phyloP scores from a whole-genome alignment of 2,797 vertebrate genomes.

The Gymnocypris eckloni region DNA sequence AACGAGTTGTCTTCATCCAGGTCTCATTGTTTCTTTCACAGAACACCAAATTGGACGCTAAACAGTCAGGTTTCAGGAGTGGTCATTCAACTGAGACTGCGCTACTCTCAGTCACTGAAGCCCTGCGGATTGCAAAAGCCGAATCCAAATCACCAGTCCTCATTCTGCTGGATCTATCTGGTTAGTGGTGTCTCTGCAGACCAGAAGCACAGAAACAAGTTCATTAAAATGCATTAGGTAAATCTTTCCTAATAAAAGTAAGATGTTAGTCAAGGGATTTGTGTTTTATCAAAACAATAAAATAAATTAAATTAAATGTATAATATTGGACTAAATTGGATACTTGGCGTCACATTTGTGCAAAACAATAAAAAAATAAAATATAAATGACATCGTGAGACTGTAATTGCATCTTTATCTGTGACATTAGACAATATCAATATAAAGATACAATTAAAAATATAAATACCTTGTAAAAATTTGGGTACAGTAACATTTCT shows the following conservation, averaged over 20 bases:
- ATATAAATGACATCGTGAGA: background rate
- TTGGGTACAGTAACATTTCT: background rate
- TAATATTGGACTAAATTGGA: background rate
- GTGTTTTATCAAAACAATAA: background rate
- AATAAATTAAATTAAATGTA: background rate
- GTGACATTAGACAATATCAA: background rate
- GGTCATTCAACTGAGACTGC: too few relatives aligned
- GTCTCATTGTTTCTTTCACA: too few relatives aligned
- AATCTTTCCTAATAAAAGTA: background rate
- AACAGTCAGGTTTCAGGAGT: too few relatives aligned
- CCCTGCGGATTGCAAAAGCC: too few relatives aligned
- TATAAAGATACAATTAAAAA: background rate
- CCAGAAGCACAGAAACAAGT: slow-evolving; percentile 10
- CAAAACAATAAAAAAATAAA: background rate
- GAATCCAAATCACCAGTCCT: too few relatives aligned
- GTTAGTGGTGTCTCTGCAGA: slow-evolving; percentile 73
- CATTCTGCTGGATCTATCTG: background rate
- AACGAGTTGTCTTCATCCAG: too few relatives aligned
- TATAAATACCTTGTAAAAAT: background rate
- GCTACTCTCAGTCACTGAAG: too few relatives aligned
- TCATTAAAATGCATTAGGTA: background rate
- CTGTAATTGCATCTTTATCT: background rate
- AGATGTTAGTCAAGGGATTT: slow-evolving; percentile 1
- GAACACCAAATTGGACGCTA: too few relatives aligned
- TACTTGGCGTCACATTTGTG: background rate